Evolutionary conservation across 2,113 vertebrate genomes (phyloP).

Genomic region (Callipepla californica): DNA sequence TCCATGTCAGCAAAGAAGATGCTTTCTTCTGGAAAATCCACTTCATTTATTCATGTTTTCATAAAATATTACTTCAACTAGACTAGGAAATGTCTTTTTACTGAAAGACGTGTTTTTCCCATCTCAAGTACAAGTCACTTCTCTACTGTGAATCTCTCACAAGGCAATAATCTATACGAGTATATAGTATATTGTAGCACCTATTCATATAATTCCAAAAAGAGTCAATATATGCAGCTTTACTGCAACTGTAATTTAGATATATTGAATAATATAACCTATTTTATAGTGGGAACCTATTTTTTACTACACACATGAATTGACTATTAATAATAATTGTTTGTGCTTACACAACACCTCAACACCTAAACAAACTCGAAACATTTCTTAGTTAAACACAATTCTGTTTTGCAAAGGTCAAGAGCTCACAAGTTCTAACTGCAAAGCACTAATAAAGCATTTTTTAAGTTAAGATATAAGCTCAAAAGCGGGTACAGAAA

Average conservation of each 20-base stretch:
- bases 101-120: slow-evolving; percentile 11
- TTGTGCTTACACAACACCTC: not conserved
- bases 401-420: not conserved
- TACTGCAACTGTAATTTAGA: slow-evolving; percentile 48
- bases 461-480: not conserved
- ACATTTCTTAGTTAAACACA: not conserved
- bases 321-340: slow-evolving; percentile 62
- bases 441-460: not conserved
- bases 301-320: slow-evolving; percentile 64
- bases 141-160: not conserved
- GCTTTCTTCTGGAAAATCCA: not conserved
- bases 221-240: slow-evolving; percentile 21
- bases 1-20: not conserved
- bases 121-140: not conserved
- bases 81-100: slow-evolving; percentile 8
- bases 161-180: slow-evolving; percentile 24
- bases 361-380: not conserved
- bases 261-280: slow-evolving; percentile 60
- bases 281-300: slow-evolving; percentile 30
- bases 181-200: slow-evolving; percentile 4
- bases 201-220: slow-evolving; percentile 41
- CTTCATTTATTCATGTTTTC: not conserved
- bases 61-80: slow-evolving; percentile 23
- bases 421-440: not conserved
- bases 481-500: not conserved